Conservation (phyloP, 2,113 vertebrate species). For the Hyaena hyaena region DNA sequence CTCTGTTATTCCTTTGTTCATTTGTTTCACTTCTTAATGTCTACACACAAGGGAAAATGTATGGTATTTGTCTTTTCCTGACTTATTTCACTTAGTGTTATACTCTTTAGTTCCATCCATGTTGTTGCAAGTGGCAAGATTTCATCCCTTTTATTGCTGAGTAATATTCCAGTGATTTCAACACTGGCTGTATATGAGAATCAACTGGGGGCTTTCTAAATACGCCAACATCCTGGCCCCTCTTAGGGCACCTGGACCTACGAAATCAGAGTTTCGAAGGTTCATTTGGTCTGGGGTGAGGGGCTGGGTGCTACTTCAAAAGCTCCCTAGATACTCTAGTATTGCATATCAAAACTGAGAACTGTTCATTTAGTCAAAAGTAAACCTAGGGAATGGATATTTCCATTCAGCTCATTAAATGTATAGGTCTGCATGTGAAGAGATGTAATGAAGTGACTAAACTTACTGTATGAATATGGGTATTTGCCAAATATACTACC, state of each 20-base stretch:
- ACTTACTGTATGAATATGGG: neutral
- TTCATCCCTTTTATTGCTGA: too few species aligned
- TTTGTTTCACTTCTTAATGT: too few species aligned
- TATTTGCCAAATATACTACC: neutral
- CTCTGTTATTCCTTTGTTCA: too few species aligned
- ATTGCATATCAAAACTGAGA: neutral
- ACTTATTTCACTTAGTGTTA: too few species aligned
- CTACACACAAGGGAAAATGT: too few species aligned
- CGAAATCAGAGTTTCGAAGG: neutral
- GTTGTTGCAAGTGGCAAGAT: too few species aligned
- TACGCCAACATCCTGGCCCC: too few species aligned
- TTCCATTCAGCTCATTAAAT: neutral
- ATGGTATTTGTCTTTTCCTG: too few species aligned
- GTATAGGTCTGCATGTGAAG: neutral
- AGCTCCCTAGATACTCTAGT: neutral
- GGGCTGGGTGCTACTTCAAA: neutral
- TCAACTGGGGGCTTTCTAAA: neutral
- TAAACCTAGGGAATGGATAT: neutral
- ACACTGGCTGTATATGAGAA: neutral
- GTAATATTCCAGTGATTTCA: neutral
- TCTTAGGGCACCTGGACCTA: too few species aligned
- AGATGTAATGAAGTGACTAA: neutral
- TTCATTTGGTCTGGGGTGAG: neutral
- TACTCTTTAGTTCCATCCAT: too few species aligned
- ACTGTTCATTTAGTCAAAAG: neutral